Conservation (phyloP, 2,113 vertebrate genomes). For the Chloebia gouldiae region DNA sequence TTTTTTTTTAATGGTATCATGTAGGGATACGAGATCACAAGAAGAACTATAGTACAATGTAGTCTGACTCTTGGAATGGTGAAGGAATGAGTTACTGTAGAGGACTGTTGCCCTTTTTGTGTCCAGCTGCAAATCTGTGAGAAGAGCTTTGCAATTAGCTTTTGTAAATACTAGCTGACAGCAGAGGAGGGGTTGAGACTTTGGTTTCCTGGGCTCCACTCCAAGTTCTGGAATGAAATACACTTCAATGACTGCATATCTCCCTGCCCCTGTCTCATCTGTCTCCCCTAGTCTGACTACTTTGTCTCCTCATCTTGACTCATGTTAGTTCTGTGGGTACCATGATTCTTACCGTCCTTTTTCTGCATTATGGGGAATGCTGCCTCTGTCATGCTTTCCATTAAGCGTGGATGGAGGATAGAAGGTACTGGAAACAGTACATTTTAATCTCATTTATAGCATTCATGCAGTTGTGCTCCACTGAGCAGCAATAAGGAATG, state of each 20-base stretch:
- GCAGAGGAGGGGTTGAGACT: conserved; percentile 4
- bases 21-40: neutral
- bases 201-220: conserved; percentile 43
- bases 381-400: neutral
- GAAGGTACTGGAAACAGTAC: neutral
- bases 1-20: neutral
- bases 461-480: neutral
- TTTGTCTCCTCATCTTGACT: conserved; percentile 26
- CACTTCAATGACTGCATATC: neutral
- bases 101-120: neutral
- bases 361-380: neutral
- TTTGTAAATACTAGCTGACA: conserved; percentile 30
- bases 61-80: neutral
- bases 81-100: neutral
- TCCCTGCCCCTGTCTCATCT: conserved; percentile 19
- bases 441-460: neutral
- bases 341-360: neutral
- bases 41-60: neutral
- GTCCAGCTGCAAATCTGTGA: neutral
- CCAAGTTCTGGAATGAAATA: conserved; percentile 45
- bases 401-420: neutral
- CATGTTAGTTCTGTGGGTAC: neutral
- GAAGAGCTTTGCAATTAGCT: conserved; percentile 36
- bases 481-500: neutral
- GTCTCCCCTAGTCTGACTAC: neutral